Percentiles rank a stretch among this genome's conserved stretches.
phyloP scores from a whole-genome alignment of 2,113 vertebrate genomes.

The Excalfactoria chinensis region DNA sequence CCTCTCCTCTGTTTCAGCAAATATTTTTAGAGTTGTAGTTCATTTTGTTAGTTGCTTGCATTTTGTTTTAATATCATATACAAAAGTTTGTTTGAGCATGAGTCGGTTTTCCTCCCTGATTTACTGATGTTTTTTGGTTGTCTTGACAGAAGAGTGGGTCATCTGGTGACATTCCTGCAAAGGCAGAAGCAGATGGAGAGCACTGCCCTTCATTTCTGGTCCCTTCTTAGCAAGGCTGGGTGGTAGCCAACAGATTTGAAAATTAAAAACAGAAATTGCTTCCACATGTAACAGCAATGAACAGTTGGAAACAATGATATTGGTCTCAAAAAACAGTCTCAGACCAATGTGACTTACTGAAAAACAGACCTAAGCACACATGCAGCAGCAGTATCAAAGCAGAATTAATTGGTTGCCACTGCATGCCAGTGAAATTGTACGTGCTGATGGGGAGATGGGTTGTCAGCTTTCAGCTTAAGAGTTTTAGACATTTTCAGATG shows the following conservation, averaged over 20 bases:
- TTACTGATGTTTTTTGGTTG: neutral
- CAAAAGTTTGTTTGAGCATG: neutral
- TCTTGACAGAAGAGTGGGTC: neutral
- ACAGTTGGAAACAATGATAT: neutral
- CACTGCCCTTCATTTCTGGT: neutral
- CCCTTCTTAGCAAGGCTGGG: neutral
- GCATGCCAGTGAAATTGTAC: neutral
- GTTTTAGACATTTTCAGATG: neutral
- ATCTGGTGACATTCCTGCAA: neutral
- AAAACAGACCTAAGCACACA: neutral
- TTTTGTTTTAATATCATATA: neutral
- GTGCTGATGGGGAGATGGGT: fast-evolving
- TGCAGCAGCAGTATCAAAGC: neutral
- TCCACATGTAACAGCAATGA: neutral
- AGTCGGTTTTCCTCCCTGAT: fast-evolving
- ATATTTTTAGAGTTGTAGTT: neutral
- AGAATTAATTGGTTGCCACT: neutral
- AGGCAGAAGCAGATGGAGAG: neutral
- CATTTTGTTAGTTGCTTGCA: neutral
- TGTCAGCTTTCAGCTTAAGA: neutral
- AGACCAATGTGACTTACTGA: neutral
- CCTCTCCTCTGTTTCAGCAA: neutral
- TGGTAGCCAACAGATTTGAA: neutral
- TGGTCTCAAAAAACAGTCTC: neutral
- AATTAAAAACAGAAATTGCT: neutral